A percentile compares a stretch with the other conserved stretches of the same genome.
These are phyloP conservation scores for Cataglyphis hispanica DNA, from an alignment of 1,140 invertebrate genomes.

Conservation along the genomic window DNA sequence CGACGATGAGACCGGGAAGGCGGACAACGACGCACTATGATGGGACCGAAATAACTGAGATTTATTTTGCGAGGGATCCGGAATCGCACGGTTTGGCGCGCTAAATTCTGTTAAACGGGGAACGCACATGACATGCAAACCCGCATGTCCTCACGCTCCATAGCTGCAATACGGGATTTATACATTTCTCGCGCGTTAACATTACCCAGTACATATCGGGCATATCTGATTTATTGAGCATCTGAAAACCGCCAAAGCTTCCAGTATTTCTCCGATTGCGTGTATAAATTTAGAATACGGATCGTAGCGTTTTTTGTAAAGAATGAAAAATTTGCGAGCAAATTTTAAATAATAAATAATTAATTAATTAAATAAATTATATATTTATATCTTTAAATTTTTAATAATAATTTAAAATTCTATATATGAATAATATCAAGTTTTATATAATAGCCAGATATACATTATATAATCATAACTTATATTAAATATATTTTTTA, in stretches of 20 bases:
- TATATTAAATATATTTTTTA: too few relatives aligned
- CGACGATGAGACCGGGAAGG: slow-evolving; percentile 36
- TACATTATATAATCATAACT: too few relatives aligned
- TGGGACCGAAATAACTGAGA: slow-evolving; percentile 79
- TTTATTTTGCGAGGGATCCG: slow-evolving; percentile 77
- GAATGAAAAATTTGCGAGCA: not conserved
- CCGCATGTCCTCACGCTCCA: slow-evolving; percentile 24
- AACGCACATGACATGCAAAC: slow-evolving; percentile 8
- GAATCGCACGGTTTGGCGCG: slow-evolving; percentile 27
- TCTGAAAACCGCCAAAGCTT: slow-evolving; percentile 17
- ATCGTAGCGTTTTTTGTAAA: not conserved
- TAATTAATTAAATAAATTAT: too few relatives aligned
- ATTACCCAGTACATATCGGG: slow-evolving; percentile 63
- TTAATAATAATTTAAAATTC: too few relatives aligned
- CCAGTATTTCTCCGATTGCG: slow-evolving; percentile 37
- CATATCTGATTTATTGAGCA: slow-evolving; percentile 67
- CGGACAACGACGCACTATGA: slow-evolving; percentile 22
- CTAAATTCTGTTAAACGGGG: slow-evolving; percentile 77
- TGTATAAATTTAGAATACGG: not conserved
- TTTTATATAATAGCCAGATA: too few relatives aligned
- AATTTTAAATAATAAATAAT: too few relatives aligned
- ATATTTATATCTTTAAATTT: too few relatives aligned
- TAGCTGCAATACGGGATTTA: slow-evolving; percentile 6
- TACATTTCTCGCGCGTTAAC: slow-evolving; percentile 45
- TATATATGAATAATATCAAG: too few relatives aligned